Conservation (phyloP, 2,888 invertebrate genomes). For the Tiphia femorata region DNA sequence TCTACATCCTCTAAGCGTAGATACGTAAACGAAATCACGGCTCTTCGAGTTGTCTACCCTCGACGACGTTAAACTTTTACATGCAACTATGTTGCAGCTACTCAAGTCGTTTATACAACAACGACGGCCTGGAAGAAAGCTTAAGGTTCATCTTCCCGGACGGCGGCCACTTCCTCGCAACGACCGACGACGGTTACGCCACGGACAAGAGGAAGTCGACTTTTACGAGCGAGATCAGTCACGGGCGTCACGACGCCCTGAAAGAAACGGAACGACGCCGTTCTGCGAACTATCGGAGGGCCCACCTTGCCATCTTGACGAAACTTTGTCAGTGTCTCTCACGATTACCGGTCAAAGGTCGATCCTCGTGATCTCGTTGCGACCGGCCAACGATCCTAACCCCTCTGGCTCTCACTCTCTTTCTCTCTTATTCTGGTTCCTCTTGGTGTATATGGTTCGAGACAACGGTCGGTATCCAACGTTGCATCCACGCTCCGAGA, state of each 20-base stretch:
- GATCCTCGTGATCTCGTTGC: constrained; percentile 30
- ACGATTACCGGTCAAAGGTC: constrained; percentile 44
- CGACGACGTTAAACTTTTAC: too few species aligned
- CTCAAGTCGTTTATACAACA: too few species aligned
- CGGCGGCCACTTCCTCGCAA: too few species aligned
- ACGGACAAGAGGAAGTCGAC: constrained; percentile 20
- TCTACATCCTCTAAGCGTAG: too few species aligned
- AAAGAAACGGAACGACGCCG: constrained; percentile 18
- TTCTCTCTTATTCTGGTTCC: too few species aligned
- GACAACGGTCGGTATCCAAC: constrained; percentile 9
- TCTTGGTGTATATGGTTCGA: constrained; percentile 9
- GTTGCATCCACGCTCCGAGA: constrained; percentile 43
- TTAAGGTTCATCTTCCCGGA: not conserved
- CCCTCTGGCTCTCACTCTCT: too few species aligned
- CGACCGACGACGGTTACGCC: too few species aligned
- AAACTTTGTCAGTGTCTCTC: constrained; percentile 44
- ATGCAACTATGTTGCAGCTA: too few species aligned
- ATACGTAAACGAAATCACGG: too few species aligned
- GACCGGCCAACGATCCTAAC: not conserved
- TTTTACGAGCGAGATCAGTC: constrained; percentile 43
- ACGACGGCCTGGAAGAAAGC: not conserved
- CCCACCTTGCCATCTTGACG: constrained; percentile 31
- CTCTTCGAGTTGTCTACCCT: too few species aligned
- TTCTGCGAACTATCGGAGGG: constrained; percentile 16
- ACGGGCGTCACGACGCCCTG: constrained; percentile 32